Evolutionary conservation across 2,797 vertebrate genomes (phyloP), one percentile per base, ranked within the genome.

Genomic region (Spatula clypeata): DNA sequence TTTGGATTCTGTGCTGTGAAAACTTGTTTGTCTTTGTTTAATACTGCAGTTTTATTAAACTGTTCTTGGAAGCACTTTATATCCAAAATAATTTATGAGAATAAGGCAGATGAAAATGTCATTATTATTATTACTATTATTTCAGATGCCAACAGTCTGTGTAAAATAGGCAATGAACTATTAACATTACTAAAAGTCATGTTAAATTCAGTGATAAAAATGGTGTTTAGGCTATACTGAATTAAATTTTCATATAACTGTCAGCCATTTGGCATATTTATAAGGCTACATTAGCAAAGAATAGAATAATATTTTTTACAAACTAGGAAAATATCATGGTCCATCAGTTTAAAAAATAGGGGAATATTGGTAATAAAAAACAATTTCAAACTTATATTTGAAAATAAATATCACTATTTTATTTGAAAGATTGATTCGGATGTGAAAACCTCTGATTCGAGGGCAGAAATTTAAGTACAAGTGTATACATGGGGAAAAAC

Each of bases 161-260:
- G 61, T 94, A 67, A 86, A 93, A 95, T 81, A 86, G 87, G 55
- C 73, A 95, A 65, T 83, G 86, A 81, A 92, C 88, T 91, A 73
- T 77, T 86, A 87, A 71, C 12, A 17, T 81, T 66, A 83, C 85
- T 81, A 79, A 53, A 92, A 90, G 54, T 90, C 62, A 45, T 66
- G 70, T 79, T 93, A 94, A 96, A 93, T 69, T 84, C 82, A 83
- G 79, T 94, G 95, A 91, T 45, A 86, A 84, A 96, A 86, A 84
- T 49, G 66, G 55, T n/a, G 42, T 84, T 94, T 94, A 81, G 85
- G 38, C 73, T 90, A 45, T 90, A 49, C 19, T 44, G 70, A 40
- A 94, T 94, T 91, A 95, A 96, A 92, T 94, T 93, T 96, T 90
- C 88, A 94, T 88, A 6, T 29, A 67, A 40, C 76, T 79, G 85